These are phyloP conservation scores for Agapornis roseicollis DNA, from an alignment of 2,113 vertebrate genomes.

Conservation along the genomic window DNA sequence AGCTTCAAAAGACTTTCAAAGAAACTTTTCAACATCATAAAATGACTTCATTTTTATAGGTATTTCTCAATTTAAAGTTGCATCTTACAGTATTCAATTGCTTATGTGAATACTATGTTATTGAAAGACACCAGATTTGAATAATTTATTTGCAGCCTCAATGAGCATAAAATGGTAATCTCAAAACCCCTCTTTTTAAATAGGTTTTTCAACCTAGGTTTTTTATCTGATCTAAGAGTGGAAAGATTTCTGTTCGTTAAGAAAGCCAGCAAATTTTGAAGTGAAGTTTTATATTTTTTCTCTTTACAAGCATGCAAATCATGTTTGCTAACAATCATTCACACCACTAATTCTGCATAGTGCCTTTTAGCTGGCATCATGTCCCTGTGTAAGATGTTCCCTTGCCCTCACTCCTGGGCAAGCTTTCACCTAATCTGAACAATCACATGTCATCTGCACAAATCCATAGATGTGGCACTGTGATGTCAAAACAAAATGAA, in stretches of 20 bases:
- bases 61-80: not conserved
- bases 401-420: not conserved
- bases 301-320: not conserved
- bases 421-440: not conserved
- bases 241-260: not conserved
- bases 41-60: constrained; percentile 15
- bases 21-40: constrained; percentile 71
- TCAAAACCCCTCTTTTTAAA: not conserved
- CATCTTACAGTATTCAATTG: not conserved
- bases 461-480: not conserved
- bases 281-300: not conserved
- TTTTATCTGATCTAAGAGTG: not conserved
- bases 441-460: not conserved
- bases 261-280: not conserved
- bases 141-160: not conserved
- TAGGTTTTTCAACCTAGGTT: not conserved
- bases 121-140: not conserved
- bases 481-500: not conserved
- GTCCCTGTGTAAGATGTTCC: not conserved
- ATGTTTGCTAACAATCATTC: not conserved
- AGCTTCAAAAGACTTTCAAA: constrained; percentile 67
- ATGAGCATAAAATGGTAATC: not conserved
- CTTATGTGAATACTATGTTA: not conserved
- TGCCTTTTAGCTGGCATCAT: not conserved
- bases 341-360: not conserved